Evolutionary conservation across 2,888 invertebrate species (phyloP).

Genomic region (Carcina quercana): DNA sequence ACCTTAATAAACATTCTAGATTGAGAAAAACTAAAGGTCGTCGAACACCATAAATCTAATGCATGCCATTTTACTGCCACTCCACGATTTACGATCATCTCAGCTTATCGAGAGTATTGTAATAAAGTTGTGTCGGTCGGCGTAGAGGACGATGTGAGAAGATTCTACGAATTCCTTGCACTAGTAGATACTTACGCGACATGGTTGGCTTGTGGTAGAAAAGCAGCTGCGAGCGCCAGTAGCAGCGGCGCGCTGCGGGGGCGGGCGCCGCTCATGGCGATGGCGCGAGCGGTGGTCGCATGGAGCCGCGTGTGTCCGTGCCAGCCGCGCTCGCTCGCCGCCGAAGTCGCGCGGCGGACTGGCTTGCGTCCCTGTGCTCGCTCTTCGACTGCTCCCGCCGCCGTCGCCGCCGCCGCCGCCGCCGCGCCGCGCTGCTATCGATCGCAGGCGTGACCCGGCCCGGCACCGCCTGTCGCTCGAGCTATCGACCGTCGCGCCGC

Average conservation of each 20-base stretch:
- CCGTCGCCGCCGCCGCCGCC: slow-evolving; percentile 41
- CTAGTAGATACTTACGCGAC: slow-evolving; percentile 77
- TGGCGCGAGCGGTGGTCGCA: slow-evolving; percentile 58
- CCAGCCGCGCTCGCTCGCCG: slow-evolving; percentile 32
- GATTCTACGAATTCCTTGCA: too few relatives aligned
- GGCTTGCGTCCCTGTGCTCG: slow-evolving; percentile 34
- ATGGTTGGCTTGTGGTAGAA: slow-evolving; percentile 73
- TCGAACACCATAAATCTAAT: slow-evolving; percentile 29
- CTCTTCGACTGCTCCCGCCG: slow-evolving; percentile 54
- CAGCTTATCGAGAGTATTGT: slow-evolving; percentile 22
- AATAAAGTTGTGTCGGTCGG: slow-evolving; percentile 23
- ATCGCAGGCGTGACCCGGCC: slow-evolving; percentile 59
- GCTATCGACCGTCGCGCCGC: slow-evolving; percentile 62
- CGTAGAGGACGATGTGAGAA: too few relatives aligned
- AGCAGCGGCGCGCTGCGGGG: slow-evolving; percentile 75
- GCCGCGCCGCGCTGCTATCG: slow-evolving; percentile 46
- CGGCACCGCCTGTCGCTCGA: slow-evolving; percentile 57
- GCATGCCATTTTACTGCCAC: slow-evolving; percentile 29
- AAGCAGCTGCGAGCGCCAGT: slow-evolving; percentile 75
- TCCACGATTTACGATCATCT: slow-evolving; percentile 31
- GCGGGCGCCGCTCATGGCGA: slow-evolving; percentile 72
- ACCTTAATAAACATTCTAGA: too few relatives aligned
- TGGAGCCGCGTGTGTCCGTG: slow-evolving; percentile 41
- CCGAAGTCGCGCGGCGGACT: slow-evolving; percentile 49
- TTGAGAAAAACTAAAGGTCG: slow-evolving; percentile 16